Evolutionary conservation across 1,140 invertebrate genomes (phyloP), one percentile per base, ranked within the genome.

Genomic region (Eueides isabella): DNA sequence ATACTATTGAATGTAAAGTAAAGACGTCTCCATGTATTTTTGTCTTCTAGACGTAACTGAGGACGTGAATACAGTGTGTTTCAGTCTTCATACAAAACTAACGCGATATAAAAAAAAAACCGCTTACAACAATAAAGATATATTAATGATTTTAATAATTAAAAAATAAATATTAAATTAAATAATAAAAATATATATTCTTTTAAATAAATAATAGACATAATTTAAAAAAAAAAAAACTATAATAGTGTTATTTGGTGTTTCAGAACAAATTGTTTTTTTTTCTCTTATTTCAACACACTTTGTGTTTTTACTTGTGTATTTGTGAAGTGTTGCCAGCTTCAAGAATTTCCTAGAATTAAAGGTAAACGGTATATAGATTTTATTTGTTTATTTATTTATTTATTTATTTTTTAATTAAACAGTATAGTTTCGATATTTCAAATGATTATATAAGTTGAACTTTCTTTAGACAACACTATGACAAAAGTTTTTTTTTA

Each of bases 251-350:
- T 5, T 38, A 16, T 38, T 38, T 38, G 16, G 1, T 16, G 16
- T 16, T 38, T 38, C 14, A 16, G 6, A 38, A 26, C 26, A 55
- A 55, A 55, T 4, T 4, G 19, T 26, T 55, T 23, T 55, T 48
- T 11, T 26, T 26, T 2, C 16, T 44, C 7, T 44, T 44, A 0
- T 44, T 44, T 2, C 3, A 19, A 19, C 41, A 44, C 7, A 0
- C 2, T 44, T 19, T 19, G 7, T 44, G 6, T n/a, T 19, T 9
- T 19, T 2, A 44, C 6, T 55, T 55, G 48, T 55, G 48, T 4
- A 26, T 55, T 55, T 55, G 48, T 55, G 48, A 23, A 55, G 48
- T 55, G 48, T 55, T 55, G 48, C 19, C 48, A 55, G 48, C n/a
- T 55, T 11, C 11, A 11, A 55, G 48, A 55, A 55, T 55, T 55